Base-by-base conservation (phyloP, 2,888 invertebrate species). In the Strigamia transsilvanica region DNA sequence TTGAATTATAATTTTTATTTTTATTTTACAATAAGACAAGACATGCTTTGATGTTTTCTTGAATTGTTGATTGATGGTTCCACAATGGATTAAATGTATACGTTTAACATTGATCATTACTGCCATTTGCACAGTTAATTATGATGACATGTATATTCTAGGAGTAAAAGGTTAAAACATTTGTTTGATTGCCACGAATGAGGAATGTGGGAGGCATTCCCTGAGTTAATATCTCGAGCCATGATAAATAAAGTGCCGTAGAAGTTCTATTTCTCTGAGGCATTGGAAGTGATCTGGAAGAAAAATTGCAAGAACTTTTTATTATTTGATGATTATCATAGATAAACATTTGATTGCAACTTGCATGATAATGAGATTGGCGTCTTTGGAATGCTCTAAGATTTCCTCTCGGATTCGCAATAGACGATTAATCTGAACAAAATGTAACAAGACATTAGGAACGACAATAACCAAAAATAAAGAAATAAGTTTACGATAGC, bases 161-260 rank as follows among this genome's bases (percentile, higher is more conserved):
- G 0, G 89, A 89, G 85, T 90, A 90, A 86, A 89, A 91, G 2
- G 90, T 90, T 46, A 90, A 86, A 0, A 90, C 90, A 84, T 89
- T 90, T 80, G 88, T 87, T 84, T 90, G 90, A 85, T 90, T 90
- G 51, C 90, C 90, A 38, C 90, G 87, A 12, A 90, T 86, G 38
- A 90, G 86, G 81, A 98, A 90, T 87, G 95, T 93, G 0, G 98
- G 97, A 46, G 97, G 97, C 89, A 98, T 91, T 87, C 94, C 93
- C 85, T 91, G 92, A 38, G 97, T 96, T 85, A 99, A 90, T 86
- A 93, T 92, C 89, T 98, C 98, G 86, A 99, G 88, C 98, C 98
- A 99, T 13, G 96, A 94, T 95, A 98, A 95, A 90, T 98, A 98
- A 80, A 98, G 90, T 0, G 95, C 93, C 1, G 97, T 94, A 1